Evolutionary conservation across 2,888 invertebrate genomes (phyloP).

Genomic region (Hirtodrosophila confusa): DNA sequence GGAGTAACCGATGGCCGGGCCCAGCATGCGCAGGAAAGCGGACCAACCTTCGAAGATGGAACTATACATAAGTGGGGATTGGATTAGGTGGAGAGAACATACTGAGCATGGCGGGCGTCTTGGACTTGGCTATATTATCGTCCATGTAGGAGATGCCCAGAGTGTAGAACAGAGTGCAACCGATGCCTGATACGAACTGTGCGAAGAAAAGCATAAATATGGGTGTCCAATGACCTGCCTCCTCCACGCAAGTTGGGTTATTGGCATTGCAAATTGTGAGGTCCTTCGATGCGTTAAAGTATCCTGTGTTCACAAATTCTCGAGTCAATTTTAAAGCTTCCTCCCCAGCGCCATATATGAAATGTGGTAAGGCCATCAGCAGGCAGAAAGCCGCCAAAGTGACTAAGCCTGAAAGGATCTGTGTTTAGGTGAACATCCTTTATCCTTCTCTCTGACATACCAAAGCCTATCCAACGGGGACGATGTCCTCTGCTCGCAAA

Average conservation of each 20-base stretch:
- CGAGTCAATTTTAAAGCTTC: slow-evolving; percentile 87
- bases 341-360: slow-evolving; percentile 88
- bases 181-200: slow-evolving; percentile 88
- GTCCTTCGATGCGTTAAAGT: slow-evolving; percentile 65
- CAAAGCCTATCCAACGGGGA: slow-evolving; percentile 89
- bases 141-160: slow-evolving; percentile 89
- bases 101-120: slow-evolving; percentile 88
- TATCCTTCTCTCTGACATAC: slow-evolving; percentile 47
- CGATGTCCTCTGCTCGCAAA: slow-evolving; percentile 89
- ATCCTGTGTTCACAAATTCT: slow-evolving; percentile 85
- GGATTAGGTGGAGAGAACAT: slow-evolving; percentile 15
- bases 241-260: slow-evolving; percentile 29
- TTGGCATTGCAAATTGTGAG: slow-evolving; percentile 30
- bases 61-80: neutral
- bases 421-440: neutral
- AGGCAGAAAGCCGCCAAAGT: slow-evolving; percentile 87
- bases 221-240: slow-evolving; percentile 84
- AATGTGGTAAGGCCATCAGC: slow-evolving; percentile 87
- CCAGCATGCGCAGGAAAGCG: slow-evolving; percentile 86
- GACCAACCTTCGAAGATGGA: slow-evolving; percentile 85
- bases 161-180: slow-evolving; percentile 87
- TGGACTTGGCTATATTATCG: slow-evolving; percentile 88
- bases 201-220: slow-evolving; percentile 87
- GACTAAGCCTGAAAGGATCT: slow-evolving; percentile 83
- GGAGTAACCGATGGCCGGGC: slow-evolving; percentile 87